phyloP scores from a whole-genome alignment of 2,113 vertebrate species.

The Mus pahari region DNA sequence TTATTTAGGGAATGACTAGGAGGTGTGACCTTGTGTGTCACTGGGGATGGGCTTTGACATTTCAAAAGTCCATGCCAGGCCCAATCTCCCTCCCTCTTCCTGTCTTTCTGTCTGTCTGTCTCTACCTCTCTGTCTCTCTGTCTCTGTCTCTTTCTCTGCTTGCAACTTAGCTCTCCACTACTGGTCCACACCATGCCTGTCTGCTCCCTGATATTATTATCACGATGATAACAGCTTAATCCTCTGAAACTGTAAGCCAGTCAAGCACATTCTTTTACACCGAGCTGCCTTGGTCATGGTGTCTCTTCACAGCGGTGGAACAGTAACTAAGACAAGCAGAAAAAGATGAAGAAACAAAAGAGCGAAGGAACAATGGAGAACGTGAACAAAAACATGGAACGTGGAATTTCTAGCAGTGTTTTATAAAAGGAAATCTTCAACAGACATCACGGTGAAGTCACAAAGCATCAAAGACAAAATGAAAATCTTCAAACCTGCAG shows the following conservation, averaged over 20 bases:
- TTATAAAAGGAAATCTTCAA: conserved; percentile 1
- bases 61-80: not conserved
- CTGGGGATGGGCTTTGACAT: not conserved
- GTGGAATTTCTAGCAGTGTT: conserved; percentile 6
- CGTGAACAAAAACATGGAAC: not conserved
- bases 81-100: not conserved
- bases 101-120: not conserved
- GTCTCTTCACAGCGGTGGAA: not conserved
- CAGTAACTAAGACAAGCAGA: not conserved
- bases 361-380: not conserved
- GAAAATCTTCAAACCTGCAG: not conserved
- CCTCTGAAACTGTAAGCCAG: not conserved
- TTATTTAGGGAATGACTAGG: not conserved
- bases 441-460: not conserved
- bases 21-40: not conserved
- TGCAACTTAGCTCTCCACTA: not conserved
- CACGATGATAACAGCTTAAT: not conserved
- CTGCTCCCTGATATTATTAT: not conserved
- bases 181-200: not conserved
- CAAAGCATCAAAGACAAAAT: not conserved
- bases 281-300: not conserved
- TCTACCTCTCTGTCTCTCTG: not conserved
- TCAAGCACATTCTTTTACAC: not conserved
- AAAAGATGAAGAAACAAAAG: not conserved
- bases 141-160: not conserved